Evolutionary conservation across 2,797 vertebrate genomes (phyloP).

Genomic region (Coregonus sp.): DNA sequence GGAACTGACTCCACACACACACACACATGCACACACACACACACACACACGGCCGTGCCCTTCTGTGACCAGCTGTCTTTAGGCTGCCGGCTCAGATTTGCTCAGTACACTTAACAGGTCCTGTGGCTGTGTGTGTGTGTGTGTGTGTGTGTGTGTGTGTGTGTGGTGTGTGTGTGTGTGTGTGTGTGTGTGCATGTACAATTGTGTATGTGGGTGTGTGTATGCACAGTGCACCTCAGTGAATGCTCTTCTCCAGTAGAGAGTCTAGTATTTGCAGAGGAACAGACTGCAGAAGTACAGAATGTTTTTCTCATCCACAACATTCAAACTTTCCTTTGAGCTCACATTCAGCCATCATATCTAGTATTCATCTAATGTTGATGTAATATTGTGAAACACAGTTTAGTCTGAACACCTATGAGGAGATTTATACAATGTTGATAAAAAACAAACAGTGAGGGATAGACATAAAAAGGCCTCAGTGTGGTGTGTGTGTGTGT

Average conservation of each 20-base stretch:
- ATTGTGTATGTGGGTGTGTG: not conserved
- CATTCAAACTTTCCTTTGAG: too few species aligned
- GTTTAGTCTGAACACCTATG: too few species aligned
- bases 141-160: not conserved
- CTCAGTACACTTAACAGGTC: constrained; percentile 47
- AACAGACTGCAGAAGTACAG: not conserved
- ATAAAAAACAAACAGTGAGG: too few species aligned
- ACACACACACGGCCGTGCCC: constrained; percentile 16
- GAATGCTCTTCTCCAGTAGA: not conserved
- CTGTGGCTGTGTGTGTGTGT: constrained; percentile 15
- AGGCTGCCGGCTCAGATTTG: constrained; percentile 47
- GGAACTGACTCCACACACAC: not conserved
- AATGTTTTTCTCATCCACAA: not conserved
- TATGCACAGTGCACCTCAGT: not conserved
- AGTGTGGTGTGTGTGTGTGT: too few species aligned
- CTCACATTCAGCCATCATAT: too few species aligned
- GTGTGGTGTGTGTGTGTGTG: not conserved
- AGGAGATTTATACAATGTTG: too few species aligned
- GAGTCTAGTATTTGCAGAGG: not conserved
- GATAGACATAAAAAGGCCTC: too few species aligned
- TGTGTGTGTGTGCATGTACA: not conserved
- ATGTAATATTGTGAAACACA: too few species aligned
- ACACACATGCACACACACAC: not conserved
- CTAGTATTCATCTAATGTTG: too few species aligned
- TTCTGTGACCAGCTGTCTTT: constrained; percentile 44